A percentile compares a stretch with the other conserved stretches of the same genome.
Conservation (phyloP, 2,888 invertebrate genomes). For the Ellobium chinense region DNA sequence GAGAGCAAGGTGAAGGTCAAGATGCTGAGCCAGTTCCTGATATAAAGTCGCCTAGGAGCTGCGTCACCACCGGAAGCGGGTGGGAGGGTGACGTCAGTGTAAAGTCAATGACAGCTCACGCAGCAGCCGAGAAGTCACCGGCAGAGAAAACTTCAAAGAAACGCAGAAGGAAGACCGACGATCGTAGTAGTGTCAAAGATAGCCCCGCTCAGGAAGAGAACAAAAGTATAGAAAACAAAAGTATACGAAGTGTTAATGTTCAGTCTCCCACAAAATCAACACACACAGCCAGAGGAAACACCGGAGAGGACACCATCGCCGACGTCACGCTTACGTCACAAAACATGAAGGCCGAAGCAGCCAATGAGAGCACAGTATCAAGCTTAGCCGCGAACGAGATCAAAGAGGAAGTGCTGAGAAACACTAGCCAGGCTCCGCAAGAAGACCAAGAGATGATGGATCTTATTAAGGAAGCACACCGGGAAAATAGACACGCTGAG, state of each 20-base stretch:
- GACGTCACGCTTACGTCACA: neutral
- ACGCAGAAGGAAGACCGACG: neutral
- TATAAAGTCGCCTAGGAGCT: neutral
- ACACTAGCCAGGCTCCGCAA: neutral
- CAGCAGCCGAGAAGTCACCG: neutral
- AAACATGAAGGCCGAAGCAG: neutral
- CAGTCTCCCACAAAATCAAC: neutral
- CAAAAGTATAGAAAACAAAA: too few relatives aligned
- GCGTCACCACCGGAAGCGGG: conserved; percentile 22
- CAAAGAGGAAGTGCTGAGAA: neutral
- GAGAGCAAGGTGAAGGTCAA: too few relatives aligned
- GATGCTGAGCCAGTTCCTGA: neutral
- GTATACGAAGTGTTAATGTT: too few relatives aligned
- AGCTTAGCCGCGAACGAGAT: neutral
- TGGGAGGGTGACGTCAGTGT: conserved; percentile 30
- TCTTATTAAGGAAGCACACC: neutral
- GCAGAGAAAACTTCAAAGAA: neutral
- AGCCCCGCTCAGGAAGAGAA: neutral
- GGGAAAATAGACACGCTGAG: neutral
- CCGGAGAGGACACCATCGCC: neutral
- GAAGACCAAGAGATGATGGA: neutral
- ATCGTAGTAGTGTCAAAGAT: neutral
- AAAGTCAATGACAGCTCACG: neutral
- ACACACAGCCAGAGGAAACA: neutral
- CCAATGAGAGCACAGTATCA: neutral